Evolutionary conservation across 1,140 invertebrate species (phyloP).

Genomic region (Drosophila busckii): DNA sequence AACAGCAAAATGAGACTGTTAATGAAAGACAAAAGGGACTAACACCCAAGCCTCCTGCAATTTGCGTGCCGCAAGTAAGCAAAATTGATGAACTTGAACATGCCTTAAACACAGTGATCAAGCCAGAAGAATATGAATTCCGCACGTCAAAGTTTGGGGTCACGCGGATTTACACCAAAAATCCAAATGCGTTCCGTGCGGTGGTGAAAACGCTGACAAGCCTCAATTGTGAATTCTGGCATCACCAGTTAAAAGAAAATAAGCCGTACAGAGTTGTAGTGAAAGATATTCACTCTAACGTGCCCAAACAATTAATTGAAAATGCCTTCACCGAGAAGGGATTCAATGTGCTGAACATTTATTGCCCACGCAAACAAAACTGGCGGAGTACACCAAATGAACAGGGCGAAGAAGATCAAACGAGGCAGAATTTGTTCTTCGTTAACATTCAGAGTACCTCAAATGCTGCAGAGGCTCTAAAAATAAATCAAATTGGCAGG

Average conservation of each 20-base stretch:
- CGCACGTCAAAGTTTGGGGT: constrained; percentile 5
- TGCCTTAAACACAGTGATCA: neutral
- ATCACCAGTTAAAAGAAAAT: constrained; percentile 15
- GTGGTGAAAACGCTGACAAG: neutral
- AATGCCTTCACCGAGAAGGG: constrained; percentile 10
- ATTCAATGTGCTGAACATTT: constrained; percentile 12
- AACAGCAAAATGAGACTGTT: too few species aligned
- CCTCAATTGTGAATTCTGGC: constrained; percentile 24
- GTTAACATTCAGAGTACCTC: constrained; percentile 5
- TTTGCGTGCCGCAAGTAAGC: neutral
- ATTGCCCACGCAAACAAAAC: constrained; percentile 13
- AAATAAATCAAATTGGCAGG: constrained; percentile 10
- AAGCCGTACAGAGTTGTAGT: constrained; percentile 9
- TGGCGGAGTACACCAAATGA: neutral
- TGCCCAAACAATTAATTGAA: constrained; percentile 13
- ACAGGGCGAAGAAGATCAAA: neutral
- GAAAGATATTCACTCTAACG: constrained; percentile 14
- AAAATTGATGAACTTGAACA: constrained; percentile 1
- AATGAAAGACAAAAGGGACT: too few species aligned
- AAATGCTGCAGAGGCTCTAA: constrained; percentile 9
- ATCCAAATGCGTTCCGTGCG: neutral
- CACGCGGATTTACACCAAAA: neutral
- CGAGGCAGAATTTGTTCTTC: constrained; percentile 14
- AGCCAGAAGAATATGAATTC: constrained; percentile 1
- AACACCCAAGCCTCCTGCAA: neutral